These are phyloP conservation scores for Oscheius myriophilus DNA, from an alignment of 2,888 invertebrate species.

Conservation along the genomic window DNA sequence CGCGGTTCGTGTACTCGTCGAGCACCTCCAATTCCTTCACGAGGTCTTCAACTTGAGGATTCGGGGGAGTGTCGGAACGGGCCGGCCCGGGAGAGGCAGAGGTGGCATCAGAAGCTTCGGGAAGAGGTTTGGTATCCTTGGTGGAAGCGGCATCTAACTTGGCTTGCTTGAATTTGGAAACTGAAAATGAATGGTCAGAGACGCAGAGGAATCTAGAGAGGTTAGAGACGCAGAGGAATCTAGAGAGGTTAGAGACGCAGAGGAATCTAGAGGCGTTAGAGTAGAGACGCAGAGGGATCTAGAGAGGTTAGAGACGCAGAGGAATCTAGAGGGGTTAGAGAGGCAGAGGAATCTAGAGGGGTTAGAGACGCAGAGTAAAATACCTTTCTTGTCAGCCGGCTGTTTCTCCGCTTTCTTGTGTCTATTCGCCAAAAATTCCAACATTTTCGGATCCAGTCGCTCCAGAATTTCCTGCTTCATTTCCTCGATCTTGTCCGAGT, in stretches of 20 bases:
- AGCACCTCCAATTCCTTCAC: slow-evolving; percentile 65
- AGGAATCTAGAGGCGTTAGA: too few species aligned
- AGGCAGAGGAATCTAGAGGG: too few species aligned
- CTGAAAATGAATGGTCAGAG: slow-evolving; percentile 6
- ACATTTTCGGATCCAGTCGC: slow-evolving; percentile 51
- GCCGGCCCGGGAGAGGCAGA: not conserved
- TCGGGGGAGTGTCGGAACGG: not conserved
- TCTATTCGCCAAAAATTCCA: slow-evolving; percentile 54
- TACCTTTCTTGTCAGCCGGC: not conserved
- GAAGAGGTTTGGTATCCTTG: not conserved
- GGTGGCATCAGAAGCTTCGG: not conserved
- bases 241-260: too few species aligned
- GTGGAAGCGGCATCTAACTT: slow-evolving; percentile 15
- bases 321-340: too few species aligned
- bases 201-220: too few species aligned
- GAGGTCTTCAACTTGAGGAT: slow-evolving; percentile 45
- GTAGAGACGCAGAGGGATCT: too few species aligned
- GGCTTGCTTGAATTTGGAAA: slow-evolving; percentile 36
- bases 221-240: too few species aligned
- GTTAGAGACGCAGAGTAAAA: too few species aligned
- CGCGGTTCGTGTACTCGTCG: slow-evolving; percentile 44
- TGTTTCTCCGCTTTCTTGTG: slow-evolving; percentile 31
- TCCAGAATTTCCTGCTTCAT: slow-evolving; percentile 51
- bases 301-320: too few species aligned
- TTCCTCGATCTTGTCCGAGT: slow-evolving; percentile 48